phyloP scores from a whole-genome alignment of 2,888 invertebrate genomes.

The Chloromyia formosa region DNA sequence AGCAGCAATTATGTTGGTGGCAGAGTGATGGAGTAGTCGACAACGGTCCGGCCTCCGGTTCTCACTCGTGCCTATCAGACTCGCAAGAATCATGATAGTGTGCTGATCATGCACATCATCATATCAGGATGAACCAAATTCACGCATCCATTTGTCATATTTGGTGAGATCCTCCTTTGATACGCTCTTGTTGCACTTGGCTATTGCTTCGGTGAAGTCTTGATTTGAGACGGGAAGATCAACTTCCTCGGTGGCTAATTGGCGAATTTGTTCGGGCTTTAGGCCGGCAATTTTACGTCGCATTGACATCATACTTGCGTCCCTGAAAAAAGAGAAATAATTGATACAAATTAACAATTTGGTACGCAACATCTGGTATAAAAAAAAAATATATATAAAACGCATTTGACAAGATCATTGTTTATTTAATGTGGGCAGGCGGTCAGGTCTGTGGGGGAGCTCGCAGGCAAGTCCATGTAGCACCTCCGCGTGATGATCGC shows the following conservation, averaged over 20 bases:
- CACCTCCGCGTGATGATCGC: too few relatives aligned
- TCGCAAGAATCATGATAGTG: neutral
- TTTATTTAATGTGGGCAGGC: too few relatives aligned
- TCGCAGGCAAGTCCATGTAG: too few relatives aligned
- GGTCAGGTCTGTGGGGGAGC: too few relatives aligned
- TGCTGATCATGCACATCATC: neutral
- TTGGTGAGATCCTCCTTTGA: constrained; percentile 93
- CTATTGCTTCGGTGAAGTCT: constrained; percentile 93
- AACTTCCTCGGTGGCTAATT: constrained; percentile 92
- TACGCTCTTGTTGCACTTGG: constrained; percentile 95
- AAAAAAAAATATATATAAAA: neutral
- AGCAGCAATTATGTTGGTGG: neutral
- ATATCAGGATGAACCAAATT: constrained; percentile 78
- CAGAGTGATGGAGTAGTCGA: too few relatives aligned
- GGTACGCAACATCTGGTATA: too few relatives aligned
- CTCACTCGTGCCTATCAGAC: too few relatives aligned
- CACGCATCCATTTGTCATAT: constrained; percentile 97
- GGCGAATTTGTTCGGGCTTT: constrained; percentile 92
- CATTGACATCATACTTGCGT: constrained; percentile 99
- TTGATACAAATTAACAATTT: too few relatives aligned
- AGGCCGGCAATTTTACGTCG: constrained; percentile 92
- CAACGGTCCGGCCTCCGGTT: too few relatives aligned
- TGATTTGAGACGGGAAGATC: constrained; percentile 91
- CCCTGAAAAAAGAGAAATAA: constrained; percentile 69
- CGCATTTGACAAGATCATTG: neutral